Conservation (phyloP, 2,888 invertebrate species). For the Macrosoma leucophasiata region DNA sequence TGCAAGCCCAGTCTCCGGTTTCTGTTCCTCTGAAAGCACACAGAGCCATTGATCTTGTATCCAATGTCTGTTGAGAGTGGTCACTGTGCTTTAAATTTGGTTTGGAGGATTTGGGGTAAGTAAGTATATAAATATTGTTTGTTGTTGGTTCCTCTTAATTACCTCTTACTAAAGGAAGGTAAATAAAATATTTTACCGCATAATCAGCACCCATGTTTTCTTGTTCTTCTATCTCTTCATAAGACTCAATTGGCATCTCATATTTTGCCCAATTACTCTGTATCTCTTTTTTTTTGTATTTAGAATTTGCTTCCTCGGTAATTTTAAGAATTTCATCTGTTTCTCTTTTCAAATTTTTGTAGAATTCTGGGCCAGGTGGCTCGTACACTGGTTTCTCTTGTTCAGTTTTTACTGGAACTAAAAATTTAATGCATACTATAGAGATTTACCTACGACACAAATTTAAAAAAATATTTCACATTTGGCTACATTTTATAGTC, state of each 20-base stretch:
- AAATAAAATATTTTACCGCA: slow-evolving; percentile 43
- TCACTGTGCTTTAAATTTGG: no score
- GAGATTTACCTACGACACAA: no score
- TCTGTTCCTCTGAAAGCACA: no score
- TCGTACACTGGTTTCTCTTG: slow-evolving; percentile 45
- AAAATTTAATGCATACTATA: no score
- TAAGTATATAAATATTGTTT: no score
- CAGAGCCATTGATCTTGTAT: background rate
- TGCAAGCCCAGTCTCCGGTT: no score
- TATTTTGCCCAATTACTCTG: slow-evolving; percentile 70
- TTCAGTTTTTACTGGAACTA: no score
- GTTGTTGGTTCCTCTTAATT: no score
- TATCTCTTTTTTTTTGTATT: slow-evolving; percentile 68
- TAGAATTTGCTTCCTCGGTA: slow-evolving; percentile 56
- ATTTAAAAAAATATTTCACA: no score
- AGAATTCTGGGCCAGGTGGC: slow-evolving; percentile 60
- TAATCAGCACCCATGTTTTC: slow-evolving; percentile 66
- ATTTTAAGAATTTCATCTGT: slow-evolving; percentile 67
- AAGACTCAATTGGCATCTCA: slow-evolving; percentile 65
- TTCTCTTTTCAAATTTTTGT: slow-evolving; percentile 54
- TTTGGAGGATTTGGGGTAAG: no score
- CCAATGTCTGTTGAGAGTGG: no score
- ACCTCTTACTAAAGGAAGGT: background rate
- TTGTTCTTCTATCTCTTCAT: slow-evolving; percentile 62
- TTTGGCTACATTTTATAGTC: no score